A percentile compares a stretch with the other conserved stretches of the same genome.
Evolutionary conservation across 2,797 vertebrate species (phyloP).

Genomic region (Hippoglossus hippoglossus): DNA sequence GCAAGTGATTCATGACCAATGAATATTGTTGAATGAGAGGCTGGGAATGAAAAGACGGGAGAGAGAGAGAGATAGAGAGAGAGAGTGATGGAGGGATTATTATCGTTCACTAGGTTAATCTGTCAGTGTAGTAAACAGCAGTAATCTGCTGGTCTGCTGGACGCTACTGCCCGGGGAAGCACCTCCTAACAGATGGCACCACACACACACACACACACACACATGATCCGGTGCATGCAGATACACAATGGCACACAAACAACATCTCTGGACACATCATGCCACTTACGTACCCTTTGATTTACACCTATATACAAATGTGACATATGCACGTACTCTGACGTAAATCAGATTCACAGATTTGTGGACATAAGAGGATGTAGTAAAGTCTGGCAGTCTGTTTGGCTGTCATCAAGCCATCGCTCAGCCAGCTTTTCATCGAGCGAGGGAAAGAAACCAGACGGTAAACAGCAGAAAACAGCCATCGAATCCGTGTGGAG

Average conservation of each 20-base stretch:
- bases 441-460: constrained; percentile 4
- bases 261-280: not conserved
- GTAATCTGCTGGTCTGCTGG: constrained; percentile 73
- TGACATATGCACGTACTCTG: too few species aligned
- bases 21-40: constrained; percentile 24
- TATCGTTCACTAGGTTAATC: constrained; percentile 84
- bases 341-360: not conserved
- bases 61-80: constrained; percentile 32
- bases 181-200: constrained; percentile 69
- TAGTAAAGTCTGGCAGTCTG: not conserved
- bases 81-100: constrained; percentile 61
- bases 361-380: not conserved
- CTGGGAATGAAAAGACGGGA: constrained; percentile 1
- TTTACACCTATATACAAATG: too few species aligned
- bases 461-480: not conserved
- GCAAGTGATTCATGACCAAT: not conserved
- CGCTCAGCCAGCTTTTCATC: not conserved
- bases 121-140: constrained; percentile 81
- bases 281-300: not conserved
- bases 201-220: constrained; percentile 1
- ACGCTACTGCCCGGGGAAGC: constrained; percentile 48
- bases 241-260: not conserved
- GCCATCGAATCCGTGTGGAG: constrained; percentile 56
- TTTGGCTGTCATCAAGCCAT: not conserved
- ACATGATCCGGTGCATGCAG: not conserved